phyloP scores from a whole-genome alignment of 1,140 invertebrate genomes.

The Drosophila santomea region DNA sequence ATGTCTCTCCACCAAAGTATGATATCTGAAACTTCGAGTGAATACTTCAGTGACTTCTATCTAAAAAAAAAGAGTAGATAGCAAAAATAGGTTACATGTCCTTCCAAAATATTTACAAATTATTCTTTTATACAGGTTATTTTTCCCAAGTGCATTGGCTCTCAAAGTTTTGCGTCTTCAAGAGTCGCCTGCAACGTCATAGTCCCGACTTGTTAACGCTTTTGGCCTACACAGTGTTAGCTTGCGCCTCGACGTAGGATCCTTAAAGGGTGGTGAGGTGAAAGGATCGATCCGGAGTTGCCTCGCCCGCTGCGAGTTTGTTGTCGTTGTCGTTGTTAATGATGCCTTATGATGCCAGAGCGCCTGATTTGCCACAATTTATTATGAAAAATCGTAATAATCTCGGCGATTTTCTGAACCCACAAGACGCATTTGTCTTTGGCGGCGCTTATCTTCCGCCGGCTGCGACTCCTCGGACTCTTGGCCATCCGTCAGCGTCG shows the following conservation, averaged over 20 bases:
- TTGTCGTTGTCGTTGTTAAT: conserved; percentile 77
- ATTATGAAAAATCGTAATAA: conserved; percentile 83
- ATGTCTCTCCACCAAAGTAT: too few species aligned
- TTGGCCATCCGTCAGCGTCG: conserved; percentile 75
- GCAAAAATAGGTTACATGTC: too few species aligned
- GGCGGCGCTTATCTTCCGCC: conserved; percentile 69
- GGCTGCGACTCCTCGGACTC: conserved; percentile 32
- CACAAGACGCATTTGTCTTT: conserved; percentile 83
- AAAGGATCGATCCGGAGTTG: background rate
- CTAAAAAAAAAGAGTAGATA: too few species aligned
- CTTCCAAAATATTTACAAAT: too few species aligned
- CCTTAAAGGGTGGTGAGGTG: background rate
- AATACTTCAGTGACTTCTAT: too few species aligned
- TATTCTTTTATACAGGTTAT: too few species aligned
- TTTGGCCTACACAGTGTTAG: conserved; percentile 76
- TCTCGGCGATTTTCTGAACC: conserved; percentile 79
- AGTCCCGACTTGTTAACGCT: conserved; percentile 74
- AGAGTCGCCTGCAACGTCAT: conserved; percentile 55
- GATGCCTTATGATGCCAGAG: conserved; percentile 83
- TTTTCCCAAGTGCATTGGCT: background rate
- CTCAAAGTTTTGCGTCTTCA: conserved; percentile 4
- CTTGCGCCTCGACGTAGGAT: conserved; percentile 60
- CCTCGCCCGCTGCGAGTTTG: conserved; percentile 41
- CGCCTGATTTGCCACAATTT: conserved; percentile 84
- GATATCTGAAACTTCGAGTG: too few species aligned